Percentiles rank a stretch among this genome's conserved stretches.
phyloP scores from a whole-genome alignment of 2,113 vertebrate species.

The Ochotona curzoniae region DNA sequence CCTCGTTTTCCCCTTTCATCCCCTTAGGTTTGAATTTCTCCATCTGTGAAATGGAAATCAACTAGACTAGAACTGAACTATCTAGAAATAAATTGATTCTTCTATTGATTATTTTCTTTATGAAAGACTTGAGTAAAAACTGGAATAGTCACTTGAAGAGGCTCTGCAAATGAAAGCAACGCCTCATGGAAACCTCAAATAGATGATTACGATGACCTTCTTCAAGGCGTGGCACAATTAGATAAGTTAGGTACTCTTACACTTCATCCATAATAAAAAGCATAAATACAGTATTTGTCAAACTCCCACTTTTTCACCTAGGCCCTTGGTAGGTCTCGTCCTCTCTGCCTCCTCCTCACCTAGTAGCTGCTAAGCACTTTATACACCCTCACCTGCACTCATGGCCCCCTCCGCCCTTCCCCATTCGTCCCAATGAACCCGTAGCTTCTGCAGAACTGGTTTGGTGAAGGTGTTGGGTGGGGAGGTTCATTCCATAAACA shows the following conservation, averaged over 20 bases:
- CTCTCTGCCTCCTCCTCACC: neutral
- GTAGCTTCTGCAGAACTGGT: slow-evolving; percentile 47
- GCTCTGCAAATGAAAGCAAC: neutral
- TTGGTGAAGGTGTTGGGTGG: slow-evolving; percentile 47
- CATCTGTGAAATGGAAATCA: neutral
- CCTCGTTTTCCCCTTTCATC: neutral
- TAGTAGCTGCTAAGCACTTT: slow-evolving; percentile 3
- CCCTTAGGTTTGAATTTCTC: neutral
- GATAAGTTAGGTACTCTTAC: neutral
- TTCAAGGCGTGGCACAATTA: neutral
- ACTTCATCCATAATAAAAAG: neutral
- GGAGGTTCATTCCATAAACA: neutral
- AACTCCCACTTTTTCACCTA: neutral
- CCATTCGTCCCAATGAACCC: neutral
- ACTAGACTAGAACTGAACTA: neutral
- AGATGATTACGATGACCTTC: neutral
- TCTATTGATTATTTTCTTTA: slow-evolving; percentile 69
- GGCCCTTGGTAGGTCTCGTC: neutral
- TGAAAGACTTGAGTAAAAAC: slow-evolving; percentile 52
- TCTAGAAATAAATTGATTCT: slow-evolving; percentile 68
- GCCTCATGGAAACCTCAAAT: neutral
- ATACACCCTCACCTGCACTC: neutral
- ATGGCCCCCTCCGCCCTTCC: neutral
- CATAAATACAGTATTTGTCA: neutral
- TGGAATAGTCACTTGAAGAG: neutral